Conservation (phyloP, 1,140 invertebrate genomes). For the Grapholita molesta region DNA sequence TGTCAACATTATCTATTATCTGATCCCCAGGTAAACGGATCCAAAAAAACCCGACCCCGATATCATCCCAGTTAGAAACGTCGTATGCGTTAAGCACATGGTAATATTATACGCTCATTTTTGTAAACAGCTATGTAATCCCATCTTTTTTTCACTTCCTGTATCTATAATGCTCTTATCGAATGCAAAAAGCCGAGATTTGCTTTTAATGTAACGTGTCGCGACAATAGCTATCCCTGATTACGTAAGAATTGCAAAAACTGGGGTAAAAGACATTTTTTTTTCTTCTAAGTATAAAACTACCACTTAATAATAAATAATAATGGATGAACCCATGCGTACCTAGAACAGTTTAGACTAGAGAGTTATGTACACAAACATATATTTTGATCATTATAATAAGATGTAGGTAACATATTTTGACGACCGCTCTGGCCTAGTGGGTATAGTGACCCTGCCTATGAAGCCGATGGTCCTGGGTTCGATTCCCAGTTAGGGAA, state of each 20-base stretch:
- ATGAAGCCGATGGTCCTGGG: too few species aligned
- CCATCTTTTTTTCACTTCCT: constrained; percentile 12
- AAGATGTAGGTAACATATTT: too few species aligned
- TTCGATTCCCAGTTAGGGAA: too few species aligned
- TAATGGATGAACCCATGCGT: too few species aligned
- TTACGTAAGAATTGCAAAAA: not conserved
- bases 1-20: constrained; percentile 17
- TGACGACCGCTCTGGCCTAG: too few species aligned
- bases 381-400: too few species aligned
- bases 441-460: too few species aligned
- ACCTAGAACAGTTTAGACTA: too few species aligned
- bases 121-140: not conserved
- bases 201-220: not conserved
- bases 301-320: too few species aligned
- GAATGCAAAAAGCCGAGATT: constrained; percentile 5
- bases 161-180: constrained; percentile 13
- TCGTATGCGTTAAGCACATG: not conserved
- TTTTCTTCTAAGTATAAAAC: too few species aligned
- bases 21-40: constrained; percentile 10
- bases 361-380: too few species aligned
- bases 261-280: not conserved
- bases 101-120: not conserved
- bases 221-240: not conserved
- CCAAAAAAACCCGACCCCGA: not conserved
- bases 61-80: not conserved